Evolutionary conservation across 2,113 vertebrate species (phyloP).

Genomic region (Cyrtonyx montezumae): DNA sequence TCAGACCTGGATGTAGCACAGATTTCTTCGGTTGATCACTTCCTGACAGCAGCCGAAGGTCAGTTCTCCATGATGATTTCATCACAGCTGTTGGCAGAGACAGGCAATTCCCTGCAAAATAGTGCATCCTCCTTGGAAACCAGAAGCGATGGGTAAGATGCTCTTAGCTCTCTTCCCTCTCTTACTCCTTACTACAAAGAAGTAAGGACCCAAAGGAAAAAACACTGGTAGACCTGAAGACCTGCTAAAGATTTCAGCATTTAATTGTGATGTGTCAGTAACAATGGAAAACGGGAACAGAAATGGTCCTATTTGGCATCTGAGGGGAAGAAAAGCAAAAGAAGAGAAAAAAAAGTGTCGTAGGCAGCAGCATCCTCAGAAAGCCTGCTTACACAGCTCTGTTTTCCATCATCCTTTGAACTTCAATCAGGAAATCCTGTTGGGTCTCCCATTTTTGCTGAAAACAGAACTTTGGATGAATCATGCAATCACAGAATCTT

Average conservation of each 20-base stretch:
- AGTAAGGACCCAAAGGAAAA: background rate
- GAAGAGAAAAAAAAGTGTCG: background rate
- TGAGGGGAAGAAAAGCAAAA: background rate
- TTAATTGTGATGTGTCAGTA: background rate
- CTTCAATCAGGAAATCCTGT: constrained; percentile 9
- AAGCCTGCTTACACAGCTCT: background rate
- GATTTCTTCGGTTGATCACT: constrained; percentile 44
- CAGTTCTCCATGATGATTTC: background rate
- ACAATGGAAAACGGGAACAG: background rate
- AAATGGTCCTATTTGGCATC: background rate
- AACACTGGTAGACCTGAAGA: background rate
- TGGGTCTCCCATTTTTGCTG: background rate
- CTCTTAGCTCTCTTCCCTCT: background rate
- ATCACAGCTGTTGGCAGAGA: constrained; percentile 8
- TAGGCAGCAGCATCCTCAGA: background rate
- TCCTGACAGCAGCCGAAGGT: constrained; percentile 21
- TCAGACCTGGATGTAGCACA: background rate
- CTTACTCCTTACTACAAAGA: background rate
- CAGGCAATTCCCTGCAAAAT: background rate
- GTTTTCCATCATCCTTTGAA: constrained; percentile 38
- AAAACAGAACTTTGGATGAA: background rate
- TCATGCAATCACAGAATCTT: too few relatives aligned
- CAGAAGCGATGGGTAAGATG: background rate
- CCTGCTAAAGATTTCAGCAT: background rate
- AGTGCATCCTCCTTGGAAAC: background rate